Conservation (phyloP, 2,797 vertebrate genomes). For the Benthosema pterotum region DNA sequence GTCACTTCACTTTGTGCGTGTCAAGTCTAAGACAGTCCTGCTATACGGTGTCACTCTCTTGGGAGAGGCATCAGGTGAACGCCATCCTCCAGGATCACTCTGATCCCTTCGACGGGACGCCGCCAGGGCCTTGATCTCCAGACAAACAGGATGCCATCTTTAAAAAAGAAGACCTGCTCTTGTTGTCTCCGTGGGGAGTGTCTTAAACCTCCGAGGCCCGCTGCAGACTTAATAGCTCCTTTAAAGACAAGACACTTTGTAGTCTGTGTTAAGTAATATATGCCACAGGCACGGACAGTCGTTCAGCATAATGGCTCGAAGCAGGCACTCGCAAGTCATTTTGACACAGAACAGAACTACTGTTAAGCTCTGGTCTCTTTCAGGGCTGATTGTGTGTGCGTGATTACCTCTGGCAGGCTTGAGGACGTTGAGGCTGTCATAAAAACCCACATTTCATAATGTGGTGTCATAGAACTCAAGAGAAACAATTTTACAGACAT, state of each 20-base stretch:
- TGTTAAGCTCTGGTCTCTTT: constrained; percentile 15
- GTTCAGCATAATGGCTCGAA: constrained; percentile 17
- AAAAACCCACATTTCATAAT: constrained; percentile 2
- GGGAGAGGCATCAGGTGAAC: not conserved
- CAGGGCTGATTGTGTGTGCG: constrained; percentile 3
- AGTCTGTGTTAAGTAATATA: not conserved
- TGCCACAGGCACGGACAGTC: constrained; percentile 9
- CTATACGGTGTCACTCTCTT: not conserved
- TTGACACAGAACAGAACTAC: not conserved
- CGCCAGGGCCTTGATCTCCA: not conserved
- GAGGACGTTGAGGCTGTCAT: constrained; percentile 31
- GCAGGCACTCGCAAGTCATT: constrained; percentile 9
- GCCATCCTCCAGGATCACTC: not conserved
- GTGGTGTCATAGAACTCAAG: too few species aligned
- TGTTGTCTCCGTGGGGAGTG: not conserved
- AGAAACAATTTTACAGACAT: too few species aligned
- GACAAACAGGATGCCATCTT: not conserved
- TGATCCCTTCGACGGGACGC: not conserved
- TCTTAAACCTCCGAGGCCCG: not conserved
- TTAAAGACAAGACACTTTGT: constrained; percentile 5
- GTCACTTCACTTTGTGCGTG: not conserved
- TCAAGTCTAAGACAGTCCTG: not conserved
- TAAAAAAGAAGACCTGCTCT: not conserved
- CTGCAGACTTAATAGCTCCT: not conserved
- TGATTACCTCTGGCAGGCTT: constrained; percentile 18